These are phyloP conservation scores for Chaenocephalus aceratus DNA, from an alignment of 2,113 vertebrate genomes.

Conservation along the genomic window DNA sequence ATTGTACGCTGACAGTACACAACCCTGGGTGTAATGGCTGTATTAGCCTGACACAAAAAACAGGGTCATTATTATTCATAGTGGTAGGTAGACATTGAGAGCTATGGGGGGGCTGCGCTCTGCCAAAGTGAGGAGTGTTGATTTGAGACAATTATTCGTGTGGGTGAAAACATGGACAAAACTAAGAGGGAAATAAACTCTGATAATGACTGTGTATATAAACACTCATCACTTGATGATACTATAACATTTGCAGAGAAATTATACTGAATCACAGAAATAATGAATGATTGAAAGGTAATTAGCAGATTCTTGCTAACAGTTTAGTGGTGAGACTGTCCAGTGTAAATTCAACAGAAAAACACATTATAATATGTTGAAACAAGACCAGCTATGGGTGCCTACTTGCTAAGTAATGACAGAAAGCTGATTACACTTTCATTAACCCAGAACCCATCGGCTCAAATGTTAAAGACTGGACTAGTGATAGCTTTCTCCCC, in stretches of 20 bases:
- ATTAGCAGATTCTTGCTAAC: background rate
- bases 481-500: background rate
- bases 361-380: background rate
- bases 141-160: slow-evolving; percentile 14
- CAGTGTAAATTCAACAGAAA: background rate
- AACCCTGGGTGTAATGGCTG: slow-evolving; percentile 46
- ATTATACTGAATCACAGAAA: slow-evolving; percentile 18
- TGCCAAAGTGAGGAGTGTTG: slow-evolving; percentile 15
- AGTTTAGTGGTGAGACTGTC: background rate
- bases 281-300: slow-evolving; percentile 5
- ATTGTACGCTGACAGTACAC: slow-evolving; percentile 55
- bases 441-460: background rate
- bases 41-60: slow-evolving; percentile 50
- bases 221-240: background rate
- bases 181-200: background rate
- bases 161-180: slow-evolving; percentile 29
- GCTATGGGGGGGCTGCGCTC: slow-evolving; percentile 31
- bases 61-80: slow-evolving; percentile 63
- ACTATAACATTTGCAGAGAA: background rate
- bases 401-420: background rate
- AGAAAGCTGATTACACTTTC: background rate
- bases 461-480: background rate
- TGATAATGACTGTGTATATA: slow-evolving; percentile 30
- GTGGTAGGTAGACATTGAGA: slow-evolving; percentile 21
- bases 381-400: background rate